Evolutionary conservation across 92 coral and sea anemone species (phyloP).

Genomic region (Parazoanthus atlanticus): DNA sequence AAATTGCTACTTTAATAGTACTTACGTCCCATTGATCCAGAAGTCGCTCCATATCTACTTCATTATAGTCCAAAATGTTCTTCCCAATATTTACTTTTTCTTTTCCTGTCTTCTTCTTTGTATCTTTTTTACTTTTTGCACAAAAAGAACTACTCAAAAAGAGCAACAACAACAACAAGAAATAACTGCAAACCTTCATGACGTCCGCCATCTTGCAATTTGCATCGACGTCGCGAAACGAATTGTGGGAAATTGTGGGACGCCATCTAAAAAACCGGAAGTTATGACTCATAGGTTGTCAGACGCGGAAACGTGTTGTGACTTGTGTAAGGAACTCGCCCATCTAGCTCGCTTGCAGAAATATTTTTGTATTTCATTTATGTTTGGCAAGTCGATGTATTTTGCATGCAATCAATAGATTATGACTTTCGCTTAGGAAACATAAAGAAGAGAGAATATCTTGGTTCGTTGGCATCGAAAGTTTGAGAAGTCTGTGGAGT

Average conservation of each 20-base stretch:
- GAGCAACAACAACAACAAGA: constrained; percentile 42
- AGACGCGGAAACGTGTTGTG: constrained; percentile 23
- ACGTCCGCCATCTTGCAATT: constrained; percentile 53
- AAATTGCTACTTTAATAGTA: not conserved
- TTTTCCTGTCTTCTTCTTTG: constrained; percentile 53
- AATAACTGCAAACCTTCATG: not conserved
- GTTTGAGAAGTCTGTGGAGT: not conserved
- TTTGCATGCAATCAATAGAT: not conserved
- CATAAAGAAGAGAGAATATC: too few species aligned
- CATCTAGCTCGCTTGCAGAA: not conserved
- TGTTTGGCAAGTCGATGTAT: not conserved
- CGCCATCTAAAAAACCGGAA: constrained; percentile 6
- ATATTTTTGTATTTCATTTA: not conserved
- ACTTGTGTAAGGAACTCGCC: constrained; percentile 6
- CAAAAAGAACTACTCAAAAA: constrained; percentile 37
- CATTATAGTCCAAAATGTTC: constrained; percentile 83
- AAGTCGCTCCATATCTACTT: constrained; percentile 81
- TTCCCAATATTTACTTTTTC: constrained; percentile 83
- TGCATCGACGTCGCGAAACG: not conserved
- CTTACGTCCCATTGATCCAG: constrained; percentile 99
- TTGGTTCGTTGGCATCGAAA: not conserved
- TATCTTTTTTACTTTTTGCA: constrained; percentile 52
- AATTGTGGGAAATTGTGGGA: constrained; percentile 33
- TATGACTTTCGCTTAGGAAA: not conserved
- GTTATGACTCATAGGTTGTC: not conserved